These are phyloP conservation scores for Drosophila mayri DNA, from an alignment of 1,140 invertebrate species.

Conservation along the genomic window DNA sequence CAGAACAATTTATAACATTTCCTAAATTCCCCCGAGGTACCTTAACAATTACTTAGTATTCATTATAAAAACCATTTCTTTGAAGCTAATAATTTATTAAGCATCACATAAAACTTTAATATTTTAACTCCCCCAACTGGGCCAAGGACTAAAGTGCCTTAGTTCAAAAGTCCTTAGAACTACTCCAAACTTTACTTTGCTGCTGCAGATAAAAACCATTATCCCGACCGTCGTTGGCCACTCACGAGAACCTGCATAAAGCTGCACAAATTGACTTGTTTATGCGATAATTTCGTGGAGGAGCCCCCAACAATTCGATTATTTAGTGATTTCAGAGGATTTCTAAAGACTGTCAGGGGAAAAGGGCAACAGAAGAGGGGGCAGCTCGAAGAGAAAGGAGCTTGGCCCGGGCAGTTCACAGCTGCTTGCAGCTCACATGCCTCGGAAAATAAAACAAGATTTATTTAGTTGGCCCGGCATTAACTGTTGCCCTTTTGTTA, in stretches of 20 bases:
- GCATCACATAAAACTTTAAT: neutral
- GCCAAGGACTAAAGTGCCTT: neutral
- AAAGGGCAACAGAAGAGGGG: slow-evolving; percentile 2
- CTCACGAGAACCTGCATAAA: slow-evolving; percentile 45
- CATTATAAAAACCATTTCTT: neutral
- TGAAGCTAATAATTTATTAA: neutral
- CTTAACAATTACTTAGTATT: neutral
- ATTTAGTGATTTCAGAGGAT: slow-evolving; percentile 71
- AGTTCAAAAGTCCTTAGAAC: neutral
- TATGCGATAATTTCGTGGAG: slow-evolving; percentile 57
- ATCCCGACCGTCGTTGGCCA: slow-evolving; percentile 12
- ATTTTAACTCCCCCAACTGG: neutral
- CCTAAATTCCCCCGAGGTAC: neutral
- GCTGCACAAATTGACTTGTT: slow-evolving; percentile 72
- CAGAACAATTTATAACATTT: neutral
- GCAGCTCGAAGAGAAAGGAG: neutral
- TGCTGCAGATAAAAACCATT: slow-evolving; percentile 21
- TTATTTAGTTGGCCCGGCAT: slow-evolving; percentile 80
- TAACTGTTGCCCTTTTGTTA: slow-evolving; percentile 79
- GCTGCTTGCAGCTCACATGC: slow-evolving; percentile 45
- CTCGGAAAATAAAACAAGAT: slow-evolving; percentile 77
- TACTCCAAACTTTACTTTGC: slow-evolving; percentile 9
- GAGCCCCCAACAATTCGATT: slow-evolving; percentile 75
- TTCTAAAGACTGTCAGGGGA: slow-evolving; percentile 40
- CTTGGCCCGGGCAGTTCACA: slow-evolving; percentile 18